Conservation (phyloP, 2,888 invertebrate genomes). For the Barypeithes pellucidus region DNA sequence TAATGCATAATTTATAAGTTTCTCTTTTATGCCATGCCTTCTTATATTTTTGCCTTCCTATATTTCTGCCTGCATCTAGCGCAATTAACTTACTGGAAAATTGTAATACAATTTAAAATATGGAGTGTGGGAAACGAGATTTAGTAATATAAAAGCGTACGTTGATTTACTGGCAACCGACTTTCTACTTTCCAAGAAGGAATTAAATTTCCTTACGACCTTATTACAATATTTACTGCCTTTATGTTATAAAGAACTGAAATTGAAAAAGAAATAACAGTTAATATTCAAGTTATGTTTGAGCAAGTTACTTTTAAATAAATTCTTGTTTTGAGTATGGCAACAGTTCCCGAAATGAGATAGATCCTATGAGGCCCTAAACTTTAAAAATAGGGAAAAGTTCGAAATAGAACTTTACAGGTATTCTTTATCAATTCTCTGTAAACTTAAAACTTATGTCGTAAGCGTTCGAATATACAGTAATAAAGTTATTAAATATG, state of each 20-base stretch:
- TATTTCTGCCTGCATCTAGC: background rate
- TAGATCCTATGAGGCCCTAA: background rate
- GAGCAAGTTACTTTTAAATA: slow-evolving; percentile 40
- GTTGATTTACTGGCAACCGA: slow-evolving; percentile 5
- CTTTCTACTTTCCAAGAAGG: slow-evolving; percentile 15
- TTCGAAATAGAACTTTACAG: background rate
- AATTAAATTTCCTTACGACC: slow-evolving; percentile 39
- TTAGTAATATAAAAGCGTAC: background rate
- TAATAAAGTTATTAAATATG: too few species aligned
- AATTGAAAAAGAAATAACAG: slow-evolving; percentile 42
- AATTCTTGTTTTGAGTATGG: slow-evolving; percentile 34
- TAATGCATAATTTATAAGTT: too few species aligned
- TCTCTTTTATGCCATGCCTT: too few species aligned
- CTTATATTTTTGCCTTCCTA: too few species aligned
- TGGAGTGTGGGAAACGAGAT: background rate
- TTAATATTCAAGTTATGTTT: slow-evolving; percentile 45
- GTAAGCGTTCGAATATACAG: too few species aligned
- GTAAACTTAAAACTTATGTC: background rate
- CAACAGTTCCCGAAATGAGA: slow-evolving; percentile 12
- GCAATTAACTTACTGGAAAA: background rate
- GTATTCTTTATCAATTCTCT: slow-evolving; percentile 4
- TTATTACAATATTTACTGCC: slow-evolving; percentile 43
- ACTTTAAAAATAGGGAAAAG: background rate
- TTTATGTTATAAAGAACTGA: slow-evolving; percentile 33
- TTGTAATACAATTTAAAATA: background rate